Evolutionary conservation across 2,113 vertebrate genomes (phyloP), one percentile per base, ranked within the genome.

Genomic region (Anoplopoma fimbria): DNA sequence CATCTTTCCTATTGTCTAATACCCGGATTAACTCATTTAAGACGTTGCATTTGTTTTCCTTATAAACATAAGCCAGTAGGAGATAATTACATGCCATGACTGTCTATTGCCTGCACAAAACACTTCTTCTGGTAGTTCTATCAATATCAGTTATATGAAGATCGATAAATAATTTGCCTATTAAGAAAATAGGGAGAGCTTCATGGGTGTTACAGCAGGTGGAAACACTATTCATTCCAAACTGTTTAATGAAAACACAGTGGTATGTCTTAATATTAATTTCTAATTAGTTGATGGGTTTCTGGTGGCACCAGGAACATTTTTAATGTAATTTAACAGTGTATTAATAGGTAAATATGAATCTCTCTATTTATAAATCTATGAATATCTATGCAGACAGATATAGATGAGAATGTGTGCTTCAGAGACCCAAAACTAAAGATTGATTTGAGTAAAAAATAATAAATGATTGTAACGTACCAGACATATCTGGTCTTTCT

Each of bases 21-120:
- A 87, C 84, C 69, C 40, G 65, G 84, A 91, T 91, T 91, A 91
- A 82, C 80, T 88, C 88, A 89, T 86, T 85, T 85, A 57, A 85
- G 71, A 84, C 63, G 36, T 63, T 0, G 78, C 77, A 69, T 77
- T 74, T 68, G 77, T 79, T 74, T 60, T 14, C 25, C 83, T 87
- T 87, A 87, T 91, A 91, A 87, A 82, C 72, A 71, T 55, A 75
- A 89, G 85, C 83, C 87, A 91, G 86, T 75, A 2, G 63, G 82
- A 85, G 82, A 92, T 92, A 88, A 92, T 92, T 91, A 89, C 69
- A 76, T 79, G 73, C 63, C 72, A 53, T 55, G 65, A 38, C 76
- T 67, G 61, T 80, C 69, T n/a, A 69, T 51, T 87, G 82, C 69
- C 58, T 64, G 60, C 77, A 84, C 60, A 83, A 79, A 83, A 89